Percentiles rank a stretch among this genome's conserved stretches.
These are phyloP conservation scores for Tinea pellionella DNA, from an alignment of 2,888 invertebrate species.

Conservation along the genomic window DNA sequence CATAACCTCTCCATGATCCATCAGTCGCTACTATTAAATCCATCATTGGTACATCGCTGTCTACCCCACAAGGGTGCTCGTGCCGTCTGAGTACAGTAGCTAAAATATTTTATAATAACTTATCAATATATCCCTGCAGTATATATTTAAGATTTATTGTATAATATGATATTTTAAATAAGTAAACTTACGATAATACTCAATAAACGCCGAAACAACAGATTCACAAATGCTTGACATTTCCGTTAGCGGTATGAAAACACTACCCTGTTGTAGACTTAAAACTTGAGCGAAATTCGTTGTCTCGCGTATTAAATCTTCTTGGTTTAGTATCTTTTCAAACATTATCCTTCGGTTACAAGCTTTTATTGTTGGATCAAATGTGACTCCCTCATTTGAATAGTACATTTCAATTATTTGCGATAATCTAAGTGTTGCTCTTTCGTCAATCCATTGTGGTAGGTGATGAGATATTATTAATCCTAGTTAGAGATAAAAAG, in stretches of 20 bases:
- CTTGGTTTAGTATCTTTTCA: constrained; percentile 40
- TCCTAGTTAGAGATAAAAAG: no score
- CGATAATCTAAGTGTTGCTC: constrained; percentile 66
- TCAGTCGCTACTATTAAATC: constrained; percentile 71
- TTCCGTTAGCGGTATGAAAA: constrained; percentile 49
- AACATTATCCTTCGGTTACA: constrained; percentile 66
- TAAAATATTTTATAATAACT: no score
- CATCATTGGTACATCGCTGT: constrained; percentile 45
- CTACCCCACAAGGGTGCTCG: constrained; percentile 39
- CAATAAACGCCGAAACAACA: constrained; percentile 58
- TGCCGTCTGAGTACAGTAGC: constrained; percentile 37
- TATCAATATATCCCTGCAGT: no score
- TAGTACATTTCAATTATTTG: constrained; percentile 78
- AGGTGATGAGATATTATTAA: constrained; percentile 64
- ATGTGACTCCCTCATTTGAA: constrained; percentile 70
- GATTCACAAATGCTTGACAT: constrained; percentile 56
- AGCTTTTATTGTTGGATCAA: constrained; percentile 66
- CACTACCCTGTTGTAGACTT: constrained; percentile 49
- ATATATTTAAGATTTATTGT: no score
- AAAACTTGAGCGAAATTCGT: constrained; percentile 51
- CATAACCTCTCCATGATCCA: constrained; percentile 66
- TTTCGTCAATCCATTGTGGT: constrained; percentile 58
- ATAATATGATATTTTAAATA: no score
- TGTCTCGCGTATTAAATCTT: constrained; percentile 48
- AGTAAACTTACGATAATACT: constrained; percentile 56